Evolutionary conservation across 2,888 invertebrate species (phyloP).

Genomic region (Nomada flava): DNA sequence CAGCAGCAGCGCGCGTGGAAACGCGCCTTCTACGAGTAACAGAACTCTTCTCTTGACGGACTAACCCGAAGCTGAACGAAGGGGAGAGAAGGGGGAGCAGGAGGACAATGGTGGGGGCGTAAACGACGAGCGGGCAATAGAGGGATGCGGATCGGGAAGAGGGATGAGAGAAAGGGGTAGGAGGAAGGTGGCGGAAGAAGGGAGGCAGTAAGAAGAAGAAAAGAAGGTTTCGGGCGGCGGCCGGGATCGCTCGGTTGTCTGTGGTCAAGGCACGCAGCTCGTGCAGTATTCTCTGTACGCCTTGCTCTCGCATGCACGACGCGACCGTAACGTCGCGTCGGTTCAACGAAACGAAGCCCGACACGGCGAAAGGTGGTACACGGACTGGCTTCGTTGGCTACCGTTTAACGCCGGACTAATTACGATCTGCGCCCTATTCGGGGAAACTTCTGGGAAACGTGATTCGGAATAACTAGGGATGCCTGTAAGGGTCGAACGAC

Average conservation of each 20-base stretch:
- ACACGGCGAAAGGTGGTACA: constrained; percentile 27
- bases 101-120: constrained; percentile 59
- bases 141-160: constrained; percentile 50
- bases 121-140: constrained; percentile 50
- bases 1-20: constrained; percentile 76
- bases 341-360: no score
- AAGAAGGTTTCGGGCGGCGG: constrained; percentile 81
- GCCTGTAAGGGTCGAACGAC: background rate
- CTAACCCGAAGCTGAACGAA: constrained; percentile 62
- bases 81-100: constrained; percentile 19
- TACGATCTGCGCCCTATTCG: constrained; percentile 10
- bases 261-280: constrained; percentile 82
- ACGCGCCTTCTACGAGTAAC: constrained; percentile 73
- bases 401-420: constrained; percentile 24
- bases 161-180: constrained; percentile 9
- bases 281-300: constrained; percentile 74
- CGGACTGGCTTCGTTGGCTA: constrained; percentile 6
- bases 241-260: constrained; percentile 80
- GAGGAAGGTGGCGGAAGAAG: constrained; percentile 34
- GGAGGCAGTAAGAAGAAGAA: constrained; percentile 69
- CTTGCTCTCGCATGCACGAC: constrained; percentile 36
- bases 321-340: constrained; percentile 12
- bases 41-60: constrained; percentile 69
- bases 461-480: background rate
- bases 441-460: background rate